Base-by-base conservation (phyloP, 1,140 invertebrate genomes). In the Trichonephila clavata region DNA sequence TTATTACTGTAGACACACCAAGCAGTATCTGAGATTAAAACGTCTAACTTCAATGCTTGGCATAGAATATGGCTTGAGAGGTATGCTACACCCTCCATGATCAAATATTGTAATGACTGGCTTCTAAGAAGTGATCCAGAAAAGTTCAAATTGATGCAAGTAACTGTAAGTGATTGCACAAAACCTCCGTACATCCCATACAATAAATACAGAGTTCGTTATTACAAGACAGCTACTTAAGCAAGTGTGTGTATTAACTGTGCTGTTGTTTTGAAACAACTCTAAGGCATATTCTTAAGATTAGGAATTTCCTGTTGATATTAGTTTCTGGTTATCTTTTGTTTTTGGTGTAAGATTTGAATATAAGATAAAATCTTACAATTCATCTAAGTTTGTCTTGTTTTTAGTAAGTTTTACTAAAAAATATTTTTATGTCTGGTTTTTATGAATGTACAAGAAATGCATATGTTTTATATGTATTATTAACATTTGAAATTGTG, bases 21-120 rank as follows among this genome's bases (percentile, higher is more conserved):
- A 93, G 95, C 95, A 18, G 97, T 98, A 71, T 98, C 97, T 24
- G 96, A 97, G 95, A 95, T 96, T 39, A 96, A 97, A 94, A 96
- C 97, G 94, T 95, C 96, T 0, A 97, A 97, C 90, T 98, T 98
- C 95, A 96, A 96, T 71, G 95, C 95, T n/a, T 98, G 97, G 97
- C 96, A 97, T 77, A 96, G 96, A 84, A 96, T 96, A 24, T 98
- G 98, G 98, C 95, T 96, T 68, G 95, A 96, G 68, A 96, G 96
- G 65, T 96, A 98, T 94, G 97, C 98, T 0, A 97, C 96, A n/a
- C 96, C 97, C n/a, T 95, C 96, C 20, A 96, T 97, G 95, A 96
- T 97, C 92, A 96, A 97, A 90, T 68, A 21, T 50, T 94, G 92
- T 59, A 90, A 94, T 63, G 77, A 94, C 13, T 94, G 94, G 94